These are phyloP conservation scores for Hypercompe scribonia DNA, from an alignment of 2,888 invertebrate genomes.

Conservation along the genomic window DNA sequence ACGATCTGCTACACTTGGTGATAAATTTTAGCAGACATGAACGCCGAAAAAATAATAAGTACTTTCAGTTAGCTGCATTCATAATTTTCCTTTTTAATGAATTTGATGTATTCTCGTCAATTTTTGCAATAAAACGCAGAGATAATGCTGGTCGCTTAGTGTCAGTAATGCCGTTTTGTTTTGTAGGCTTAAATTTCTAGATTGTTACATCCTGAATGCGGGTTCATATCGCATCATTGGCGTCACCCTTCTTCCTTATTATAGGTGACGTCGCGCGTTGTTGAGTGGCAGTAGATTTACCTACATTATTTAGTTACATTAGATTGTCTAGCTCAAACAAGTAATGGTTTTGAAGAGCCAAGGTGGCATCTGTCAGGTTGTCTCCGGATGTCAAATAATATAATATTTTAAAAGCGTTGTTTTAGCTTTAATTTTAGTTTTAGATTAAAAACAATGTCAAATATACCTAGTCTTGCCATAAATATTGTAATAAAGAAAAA, in stretches of 20 bases:
- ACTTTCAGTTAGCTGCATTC: constrained; percentile 40
- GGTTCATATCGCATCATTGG: constrained; percentile 66
- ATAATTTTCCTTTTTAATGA: constrained; percentile 50
- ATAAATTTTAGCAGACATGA: constrained; percentile 61
- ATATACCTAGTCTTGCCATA: too few relatives aligned
- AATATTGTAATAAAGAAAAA: too few relatives aligned
- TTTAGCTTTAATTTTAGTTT: constrained; percentile 31
- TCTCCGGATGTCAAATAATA: constrained; percentile 31
- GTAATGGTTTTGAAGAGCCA: constrained; percentile 26
- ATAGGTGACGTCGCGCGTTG: constrained; percentile 56
- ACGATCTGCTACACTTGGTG: constrained; percentile 62
- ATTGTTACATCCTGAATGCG: constrained; percentile 78
- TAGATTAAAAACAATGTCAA: constrained; percentile 33
- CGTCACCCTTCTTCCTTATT: constrained; percentile 83
- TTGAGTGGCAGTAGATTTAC: constrained; percentile 27
- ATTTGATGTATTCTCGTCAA: constrained; percentile 38
- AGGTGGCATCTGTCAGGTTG: constrained; percentile 34
- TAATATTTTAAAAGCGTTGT: constrained; percentile 50
- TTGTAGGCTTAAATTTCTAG: constrained; percentile 53
- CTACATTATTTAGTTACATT: constrained; percentile 30
- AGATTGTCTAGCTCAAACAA: constrained; percentile 19
- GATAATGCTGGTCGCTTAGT: constrained; percentile 38
- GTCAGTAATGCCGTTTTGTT: constrained; percentile 29
- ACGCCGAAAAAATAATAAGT: constrained; percentile 41
- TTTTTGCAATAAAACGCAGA: constrained; percentile 41